These are phyloP conservation scores for Sandelia bainsii DNA, from an alignment of 2,797 vertebrate genomes.

Conservation along the genomic window DNA sequence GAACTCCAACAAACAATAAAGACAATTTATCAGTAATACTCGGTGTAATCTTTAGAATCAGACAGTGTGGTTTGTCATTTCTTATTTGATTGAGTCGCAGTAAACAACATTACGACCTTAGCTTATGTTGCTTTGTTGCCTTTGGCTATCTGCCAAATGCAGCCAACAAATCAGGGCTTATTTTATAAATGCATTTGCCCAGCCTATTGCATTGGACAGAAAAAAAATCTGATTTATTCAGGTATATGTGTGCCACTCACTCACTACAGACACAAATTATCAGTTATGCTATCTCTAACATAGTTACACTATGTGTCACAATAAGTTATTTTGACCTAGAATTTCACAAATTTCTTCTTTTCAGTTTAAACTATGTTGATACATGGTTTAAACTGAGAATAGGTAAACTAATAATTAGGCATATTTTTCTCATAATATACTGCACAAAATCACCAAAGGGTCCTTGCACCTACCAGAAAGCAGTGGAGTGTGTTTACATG, in stretches of 20 bases:
- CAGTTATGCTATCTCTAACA: slow-evolving; percentile 42
- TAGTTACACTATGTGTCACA: slow-evolving; percentile 24
- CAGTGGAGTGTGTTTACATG: slow-evolving; percentile 74
- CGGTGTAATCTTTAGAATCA: slow-evolving; percentile 79
- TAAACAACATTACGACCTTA: slow-evolving; percentile 81
- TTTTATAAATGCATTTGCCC: slow-evolving; percentile 79
- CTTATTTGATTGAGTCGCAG: slow-evolving; percentile 82
- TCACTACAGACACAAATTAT: slow-evolving; percentile 52
- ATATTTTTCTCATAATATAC: slow-evolving; percentile 58
- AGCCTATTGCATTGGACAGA: slow-evolving; percentile 69
- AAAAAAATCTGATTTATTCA: slow-evolving; percentile 74
- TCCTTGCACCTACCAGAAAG: slow-evolving; percentile 58
- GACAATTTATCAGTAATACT: slow-evolving; percentile 77
- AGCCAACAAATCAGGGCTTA: slow-evolving; percentile 79
- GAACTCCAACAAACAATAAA: slow-evolving; percentile 81
- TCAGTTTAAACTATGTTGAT: slow-evolving; percentile 33
- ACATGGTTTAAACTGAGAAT: slow-evolving; percentile 9
- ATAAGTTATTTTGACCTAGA: slow-evolving; percentile 17
- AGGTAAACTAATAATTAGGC: slow-evolving; percentile 54
- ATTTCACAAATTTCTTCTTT: slow-evolving; percentile 23
- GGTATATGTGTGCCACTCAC: slow-evolving; percentile 64
- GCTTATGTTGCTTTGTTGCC: slow-evolving; percentile 80
- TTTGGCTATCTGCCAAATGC: slow-evolving; percentile 80
- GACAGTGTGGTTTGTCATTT: slow-evolving; percentile 85
- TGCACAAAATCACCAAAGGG: slow-evolving; percentile 54